Evolutionary conservation across 2,113 vertebrate species (phyloP), one percentile per base, ranked within the genome.

Genomic region (Oreochromis niloticus): DNA sequence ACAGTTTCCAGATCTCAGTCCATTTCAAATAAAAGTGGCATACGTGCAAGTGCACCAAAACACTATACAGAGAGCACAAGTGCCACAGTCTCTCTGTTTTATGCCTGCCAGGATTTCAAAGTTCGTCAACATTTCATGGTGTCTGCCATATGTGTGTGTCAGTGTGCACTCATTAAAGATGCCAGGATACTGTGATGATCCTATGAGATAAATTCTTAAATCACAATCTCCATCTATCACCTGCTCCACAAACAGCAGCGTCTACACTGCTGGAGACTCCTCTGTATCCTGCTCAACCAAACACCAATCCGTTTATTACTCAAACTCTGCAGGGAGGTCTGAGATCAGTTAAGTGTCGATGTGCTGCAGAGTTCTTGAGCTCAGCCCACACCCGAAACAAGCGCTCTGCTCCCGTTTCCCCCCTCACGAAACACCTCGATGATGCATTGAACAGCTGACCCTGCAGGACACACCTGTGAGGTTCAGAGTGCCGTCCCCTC

Each of bases 391-490:
- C 1, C 39, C 8, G 4, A 24, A 43, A 71, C 13, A 3, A 46
- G 22, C 13, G 9, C 63, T 41, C 10, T 1, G 13, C 22, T 16
- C 11, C 16, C 7, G 2, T 68, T 68, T 71, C 66, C 22, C 46
- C 22, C 13, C 41, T 73, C 68, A 3, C 8, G 1, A 46, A 73
- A 48, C 68, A 11, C 24, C 68, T 46, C 13, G n/a, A 73, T 36
- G 81, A 12, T 41, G 55, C 66, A 34, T 50, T 4, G 48, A 73
- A 10, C 68, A 75, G 30, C 43, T 78, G 87, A 81, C 39, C 73
- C 82, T 66, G 57, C 1, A 17, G 27, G 11, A 13, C 9, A 87
- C 92, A 93, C 79, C 91, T 93, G 92, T 66, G 85, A 34, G 71
- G 86, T 43, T 57, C 92, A 59, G 13, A 48, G 79, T n/a, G 39